Base-by-base conservation (phyloP, 2,113 vertebrate genomes). In the Sinocyclocheilus maitianheensis region DNA sequence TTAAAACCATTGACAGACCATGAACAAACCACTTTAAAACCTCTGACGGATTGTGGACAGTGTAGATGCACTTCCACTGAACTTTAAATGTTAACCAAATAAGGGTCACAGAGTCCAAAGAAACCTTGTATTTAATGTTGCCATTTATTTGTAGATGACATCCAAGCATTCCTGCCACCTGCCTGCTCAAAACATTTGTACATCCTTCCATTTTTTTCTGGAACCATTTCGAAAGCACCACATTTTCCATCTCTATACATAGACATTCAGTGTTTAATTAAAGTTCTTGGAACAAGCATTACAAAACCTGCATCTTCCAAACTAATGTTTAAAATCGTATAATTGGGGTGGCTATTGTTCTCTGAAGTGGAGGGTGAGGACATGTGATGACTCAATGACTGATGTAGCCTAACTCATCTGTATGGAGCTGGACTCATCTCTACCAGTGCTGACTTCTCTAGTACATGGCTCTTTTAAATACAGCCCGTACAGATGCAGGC, bases 291-390 rank as follows among this genome's bases (percentile, higher is more conserved):
- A 83, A 83, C n/a, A 72, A 71, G 67, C 24, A 8, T 43, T 78
- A 13, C 20, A 74, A 81, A 83, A 83, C 65, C 65, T 22, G 48
- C 18, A 53, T 72, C 48, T 40, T 58, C 4, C 48, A 43, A 83
- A 58, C 51, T 58, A 74, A 55, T 74, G 51, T 13, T 74, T 72
- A 83, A 74, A 83, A 83, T 24, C 13, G 5, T 14, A 30, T 83
- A 83, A 74, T 43, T 83, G 81, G 11, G 65, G 11, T 43, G 11
- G 48, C 67, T 58, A 60, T 74, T 83, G 81, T 83, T 83, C 48
- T 83, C 81, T 74, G 20, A 83, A 83, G 67, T 72, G 46, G 18
- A 53, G 46, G 65, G 2, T 34, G 11, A 72, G 30, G 26, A 37
- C 48, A 55, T 83, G 46, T 20, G 55, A 80, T 63, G 81, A 71